Conservation (phyloP, 2,113 vertebrate genomes). For the Pimephales promelas region DNA sequence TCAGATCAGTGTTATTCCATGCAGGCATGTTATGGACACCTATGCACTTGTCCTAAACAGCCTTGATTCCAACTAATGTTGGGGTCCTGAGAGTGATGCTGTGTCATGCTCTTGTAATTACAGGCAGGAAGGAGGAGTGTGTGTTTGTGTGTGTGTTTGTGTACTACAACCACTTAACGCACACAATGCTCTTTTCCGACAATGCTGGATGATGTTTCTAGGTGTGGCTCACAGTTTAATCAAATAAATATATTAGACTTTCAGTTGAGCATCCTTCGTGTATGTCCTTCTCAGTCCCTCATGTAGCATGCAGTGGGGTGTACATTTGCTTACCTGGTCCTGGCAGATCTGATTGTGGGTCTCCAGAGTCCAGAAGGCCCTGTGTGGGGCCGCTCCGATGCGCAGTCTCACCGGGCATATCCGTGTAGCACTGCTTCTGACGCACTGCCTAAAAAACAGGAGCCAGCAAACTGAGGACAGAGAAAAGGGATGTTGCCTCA, state of each 20-base stretch:
- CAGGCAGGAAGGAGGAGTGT: slow-evolving; percentile 16
- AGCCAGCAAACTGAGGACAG: slow-evolving; percentile 23
- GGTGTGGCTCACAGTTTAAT: slow-evolving; percentile 34
- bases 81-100: slow-evolving; percentile 57
- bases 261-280: slow-evolving; percentile 8
- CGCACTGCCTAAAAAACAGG: slow-evolving; percentile 58
- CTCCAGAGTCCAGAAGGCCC: slow-evolving; percentile 66
- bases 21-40: slow-evolving; percentile 43
- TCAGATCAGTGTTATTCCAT: slow-evolving; percentile 32
- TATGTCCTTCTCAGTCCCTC: not conserved
- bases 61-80: slow-evolving; percentile 21
- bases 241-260: not conserved
- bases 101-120: slow-evolving; percentile 59
- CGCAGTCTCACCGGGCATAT: slow-evolving; percentile 79
- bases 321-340: slow-evolving; percentile 76
- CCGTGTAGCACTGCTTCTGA: slow-evolving; percentile 64
- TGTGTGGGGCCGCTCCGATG: slow-evolving; percentile 70
- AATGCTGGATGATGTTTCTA: slow-evolving; percentile 45
- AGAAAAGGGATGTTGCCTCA: slow-evolving; percentile 37
- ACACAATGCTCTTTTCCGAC: slow-evolving; percentile 39
- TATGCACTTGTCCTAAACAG: slow-evolving; percentile 43
- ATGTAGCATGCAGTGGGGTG: slow-evolving; percentile 20
- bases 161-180: slow-evolving; percentile 23
- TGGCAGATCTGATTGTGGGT: slow-evolving; percentile 71
- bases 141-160: slow-evolving; percentile 19